A percentile compares a stretch with the other conserved stretches of the same genome.
phyloP scores from a whole-genome alignment of 2,888 invertebrate species.

The Troides oblongomaculatus region DNA sequence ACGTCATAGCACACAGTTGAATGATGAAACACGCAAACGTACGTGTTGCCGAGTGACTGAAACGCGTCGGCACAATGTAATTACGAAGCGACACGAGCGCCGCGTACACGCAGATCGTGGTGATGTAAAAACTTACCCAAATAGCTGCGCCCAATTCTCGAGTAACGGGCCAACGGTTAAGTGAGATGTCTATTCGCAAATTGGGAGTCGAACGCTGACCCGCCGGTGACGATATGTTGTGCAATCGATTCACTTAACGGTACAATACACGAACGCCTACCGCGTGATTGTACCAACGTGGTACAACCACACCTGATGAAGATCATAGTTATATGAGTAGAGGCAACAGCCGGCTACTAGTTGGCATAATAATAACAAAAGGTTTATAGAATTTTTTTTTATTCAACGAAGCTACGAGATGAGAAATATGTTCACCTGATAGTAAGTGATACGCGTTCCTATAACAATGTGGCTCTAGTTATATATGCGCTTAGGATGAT shows the following conservation, averaged over 20 bases:
- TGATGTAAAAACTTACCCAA: conserved; percentile 22
- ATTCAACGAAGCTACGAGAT: too few relatives aligned
- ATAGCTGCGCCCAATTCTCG: conserved; percentile 23
- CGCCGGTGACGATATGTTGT: conserved; percentile 25
- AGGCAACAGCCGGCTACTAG: too few relatives aligned
- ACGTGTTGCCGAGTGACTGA: not conserved
- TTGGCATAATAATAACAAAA: too few relatives aligned
- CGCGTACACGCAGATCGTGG: conserved; percentile 1
- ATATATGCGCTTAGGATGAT: too few relatives aligned
- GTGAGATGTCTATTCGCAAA: conserved; percentile 23
- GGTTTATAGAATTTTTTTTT: too few relatives aligned
- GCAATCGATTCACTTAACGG: conserved; percentile 24
- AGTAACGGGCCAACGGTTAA: conserved; percentile 21
- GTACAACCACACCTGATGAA: too few relatives aligned
- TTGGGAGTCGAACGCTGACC: conserved; percentile 28
- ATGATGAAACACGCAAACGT: not conserved
- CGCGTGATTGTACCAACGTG: too few relatives aligned
- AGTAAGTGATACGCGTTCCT: too few relatives aligned
- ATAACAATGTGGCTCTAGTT: too few relatives aligned
- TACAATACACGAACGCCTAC: not conserved
- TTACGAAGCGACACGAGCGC: conserved; percentile 14
- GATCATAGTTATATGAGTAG: too few relatives aligned
- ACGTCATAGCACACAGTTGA: not conserved
- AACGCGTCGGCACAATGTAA: conserved; percentile 5
- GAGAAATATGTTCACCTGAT: too few relatives aligned